These are phyloP conservation scores for Scylla paramamosain DNA, from an alignment of 1,140 invertebrate genomes.

Conservation along the genomic window DNA sequence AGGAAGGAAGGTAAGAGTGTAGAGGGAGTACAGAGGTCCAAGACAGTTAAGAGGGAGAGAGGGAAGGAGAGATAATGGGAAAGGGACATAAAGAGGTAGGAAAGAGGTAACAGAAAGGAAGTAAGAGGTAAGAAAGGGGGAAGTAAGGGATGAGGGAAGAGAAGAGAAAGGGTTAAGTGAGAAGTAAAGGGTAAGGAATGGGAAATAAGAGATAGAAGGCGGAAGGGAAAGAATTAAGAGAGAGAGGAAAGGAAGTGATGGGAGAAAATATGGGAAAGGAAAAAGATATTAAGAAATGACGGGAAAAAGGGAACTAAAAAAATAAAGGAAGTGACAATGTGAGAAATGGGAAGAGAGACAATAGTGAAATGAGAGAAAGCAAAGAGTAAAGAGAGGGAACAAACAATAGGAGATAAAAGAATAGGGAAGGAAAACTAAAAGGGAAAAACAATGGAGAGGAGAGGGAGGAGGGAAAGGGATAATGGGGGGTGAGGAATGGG, in stretches of 20 bases:
- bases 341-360: not conserved
- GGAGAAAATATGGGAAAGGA: not conserved
- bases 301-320: not conserved
- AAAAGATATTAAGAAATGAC: not conserved
- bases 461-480: not conserved
- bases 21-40: not conserved
- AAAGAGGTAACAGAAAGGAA: not conserved
- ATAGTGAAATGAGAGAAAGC: not conserved
- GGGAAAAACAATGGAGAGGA: not conserved
- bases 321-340: not conserved
- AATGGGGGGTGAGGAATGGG: not conserved
- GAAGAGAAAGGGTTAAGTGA: not conserved
- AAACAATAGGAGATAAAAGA: not conserved
- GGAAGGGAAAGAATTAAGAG: too few relatives aligned
- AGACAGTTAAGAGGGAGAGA: not conserved
- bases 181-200: too few relatives aligned
- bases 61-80: not conserved
- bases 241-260: too few relatives aligned
- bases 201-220: too few relatives aligned
- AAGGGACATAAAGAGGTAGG: not conserved
- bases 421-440: not conserved
- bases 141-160: not conserved
- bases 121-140: not conserved
- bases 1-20: too few relatives aligned
- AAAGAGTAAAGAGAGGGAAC: too few relatives aligned